Evolutionary conservation across 1,140 invertebrate species (phyloP).

Genomic region (Drosophila malerkotliana): DNA sequence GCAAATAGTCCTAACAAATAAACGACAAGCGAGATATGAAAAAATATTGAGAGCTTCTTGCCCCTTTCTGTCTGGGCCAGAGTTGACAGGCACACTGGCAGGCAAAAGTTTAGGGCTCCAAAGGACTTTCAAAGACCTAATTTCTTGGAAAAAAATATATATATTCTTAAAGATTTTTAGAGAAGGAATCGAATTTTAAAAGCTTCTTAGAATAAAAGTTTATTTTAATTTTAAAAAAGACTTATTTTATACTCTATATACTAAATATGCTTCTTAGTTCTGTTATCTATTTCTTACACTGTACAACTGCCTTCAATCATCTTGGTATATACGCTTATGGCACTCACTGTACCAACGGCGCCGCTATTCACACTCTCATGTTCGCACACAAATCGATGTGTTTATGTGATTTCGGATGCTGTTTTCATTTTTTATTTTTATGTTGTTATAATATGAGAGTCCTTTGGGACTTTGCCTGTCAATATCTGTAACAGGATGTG

Average conservation of each 20-base stretch:
- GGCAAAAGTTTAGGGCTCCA: background rate
- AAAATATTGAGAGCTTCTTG: constrained; percentile 7
- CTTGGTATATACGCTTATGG: background rate
- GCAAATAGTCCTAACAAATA: constrained; percentile 59
- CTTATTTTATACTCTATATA: too few relatives aligned
- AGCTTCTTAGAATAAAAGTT: too few relatives aligned
- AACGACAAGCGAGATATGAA: constrained; percentile 29
- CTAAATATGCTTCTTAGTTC: too few relatives aligned
- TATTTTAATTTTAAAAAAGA: too few relatives aligned
- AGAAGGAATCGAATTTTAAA: too few relatives aligned
- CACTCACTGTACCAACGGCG: constrained; percentile 23
- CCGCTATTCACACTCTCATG: constrained; percentile 17
- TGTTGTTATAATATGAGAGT: constrained; percentile 50
- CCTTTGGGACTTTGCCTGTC: constrained; percentile 20
- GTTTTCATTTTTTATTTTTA: constrained; percentile 20
- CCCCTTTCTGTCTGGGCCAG: background rate
- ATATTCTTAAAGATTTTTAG: too few relatives aligned
- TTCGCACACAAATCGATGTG: constrained; percentile 56
- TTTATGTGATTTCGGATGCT: constrained; percentile 60
- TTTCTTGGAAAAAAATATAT: background rate
- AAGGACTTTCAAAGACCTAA: background rate
- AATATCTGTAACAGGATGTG: background rate
- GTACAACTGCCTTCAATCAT: background rate
- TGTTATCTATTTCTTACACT: background rate
- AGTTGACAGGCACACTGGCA: background rate